phyloP scores from a whole-genome alignment of 2,888 invertebrate species.

The Drosophila setosimentum region DNA sequence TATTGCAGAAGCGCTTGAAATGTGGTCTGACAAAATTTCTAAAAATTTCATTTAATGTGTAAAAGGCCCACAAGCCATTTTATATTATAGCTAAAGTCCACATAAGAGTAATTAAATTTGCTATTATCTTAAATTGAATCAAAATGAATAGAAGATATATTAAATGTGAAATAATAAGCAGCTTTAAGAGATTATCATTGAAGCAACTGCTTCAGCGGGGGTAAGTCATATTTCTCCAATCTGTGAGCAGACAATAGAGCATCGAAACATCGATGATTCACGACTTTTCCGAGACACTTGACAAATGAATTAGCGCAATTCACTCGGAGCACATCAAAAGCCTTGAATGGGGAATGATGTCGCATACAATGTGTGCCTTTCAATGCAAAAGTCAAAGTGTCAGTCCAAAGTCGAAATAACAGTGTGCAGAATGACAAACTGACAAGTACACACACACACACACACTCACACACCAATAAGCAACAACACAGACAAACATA shows the following conservation, averaged over 20 bases:
- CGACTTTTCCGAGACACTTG: constrained; percentile 62
- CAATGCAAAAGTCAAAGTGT: constrained; percentile 80
- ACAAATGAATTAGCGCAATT: constrained; percentile 79
- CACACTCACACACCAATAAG: constrained; percentile 52
- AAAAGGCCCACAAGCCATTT: not conserved
- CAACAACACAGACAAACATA: constrained; percentile 62
- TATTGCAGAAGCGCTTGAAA: constrained; percentile 35
- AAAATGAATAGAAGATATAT: constrained; percentile 1
- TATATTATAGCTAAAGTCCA: not conserved
- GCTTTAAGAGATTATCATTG: constrained; percentile 45
- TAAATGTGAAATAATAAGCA: constrained; percentile 1
- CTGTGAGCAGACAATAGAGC: constrained; percentile 40
- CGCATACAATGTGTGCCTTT: constrained; percentile 75
- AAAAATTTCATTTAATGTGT: constrained; percentile 12
- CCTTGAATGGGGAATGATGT: constrained; percentile 46
- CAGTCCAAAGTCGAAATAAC: constrained; percentile 74
- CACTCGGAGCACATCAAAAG: constrained; percentile 48
- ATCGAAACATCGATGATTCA: constrained; percentile 70
- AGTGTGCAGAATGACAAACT: constrained; percentile 51
- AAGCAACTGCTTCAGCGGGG: constrained; percentile 22
- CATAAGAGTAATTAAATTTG: constrained; percentile 1
- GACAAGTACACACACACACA: constrained; percentile 42
- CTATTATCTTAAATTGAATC: constrained; percentile 22
- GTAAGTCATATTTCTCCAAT: constrained; percentile 27
- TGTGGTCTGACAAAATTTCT: constrained; percentile 17